Conservation (phyloP, 35 echinoderm and acorn worm genomes). For the Anneissia japonica region DNA sequence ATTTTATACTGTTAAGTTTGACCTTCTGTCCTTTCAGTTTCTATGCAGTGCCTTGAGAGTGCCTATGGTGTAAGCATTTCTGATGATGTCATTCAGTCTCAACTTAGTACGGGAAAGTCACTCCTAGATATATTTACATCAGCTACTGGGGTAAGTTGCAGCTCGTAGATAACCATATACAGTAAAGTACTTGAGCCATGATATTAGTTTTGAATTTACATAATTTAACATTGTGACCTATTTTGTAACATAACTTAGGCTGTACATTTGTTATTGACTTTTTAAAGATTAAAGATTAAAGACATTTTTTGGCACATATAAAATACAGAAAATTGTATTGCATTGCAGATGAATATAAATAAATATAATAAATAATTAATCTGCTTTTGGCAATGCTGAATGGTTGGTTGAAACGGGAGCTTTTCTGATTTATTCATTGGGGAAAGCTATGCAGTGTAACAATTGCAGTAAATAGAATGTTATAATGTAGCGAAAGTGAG, state of each 20-base stretch:
- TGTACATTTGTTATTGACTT: neutral
- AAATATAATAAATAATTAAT: too few relatives aligned
- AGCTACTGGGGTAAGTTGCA: slow-evolving; percentile 11
- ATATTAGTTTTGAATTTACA: neutral
- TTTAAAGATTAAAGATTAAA: neutral
- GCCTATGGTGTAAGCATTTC: slow-evolving; percentile 70
- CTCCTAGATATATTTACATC: slow-evolving; percentile 73
- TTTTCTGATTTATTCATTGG: neutral
- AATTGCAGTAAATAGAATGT: neutral
- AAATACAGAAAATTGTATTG: too few relatives aligned
- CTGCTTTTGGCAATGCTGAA: too few relatives aligned
- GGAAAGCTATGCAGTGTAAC: neutral
- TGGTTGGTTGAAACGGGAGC: too few relatives aligned
- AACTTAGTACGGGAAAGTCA: slow-evolving; percentile 63
- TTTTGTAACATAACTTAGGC: neutral
- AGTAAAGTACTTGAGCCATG: neutral
- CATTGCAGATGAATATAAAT: too few relatives aligned
- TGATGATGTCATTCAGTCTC: slow-evolving; percentile 14
- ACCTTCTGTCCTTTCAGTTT: slow-evolving; percentile 53
- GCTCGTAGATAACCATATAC: neutral
- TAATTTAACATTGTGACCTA: neutral
- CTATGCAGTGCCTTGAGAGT: slow-evolving; percentile 85
- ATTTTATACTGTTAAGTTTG: too few relatives aligned
- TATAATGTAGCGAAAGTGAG: neutral
- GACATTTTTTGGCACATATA: neutral